These are phyloP conservation scores for Chroicocephalus ridibundus DNA, from an alignment of 2,113 vertebrate genomes.

Conservation along the genomic window DNA sequence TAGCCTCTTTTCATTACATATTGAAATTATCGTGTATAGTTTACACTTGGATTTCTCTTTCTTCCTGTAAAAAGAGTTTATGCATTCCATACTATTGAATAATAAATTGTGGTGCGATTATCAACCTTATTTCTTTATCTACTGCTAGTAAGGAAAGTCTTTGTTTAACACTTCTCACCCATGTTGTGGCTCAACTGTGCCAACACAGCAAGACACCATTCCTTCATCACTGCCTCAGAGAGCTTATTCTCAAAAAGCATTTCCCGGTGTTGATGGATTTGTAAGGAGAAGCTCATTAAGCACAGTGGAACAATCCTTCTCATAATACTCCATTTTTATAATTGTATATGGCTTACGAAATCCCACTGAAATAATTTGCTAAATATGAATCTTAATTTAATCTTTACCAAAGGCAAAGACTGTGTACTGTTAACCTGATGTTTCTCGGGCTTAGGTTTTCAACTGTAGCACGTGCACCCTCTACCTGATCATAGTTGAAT, in stretches of 20 bases:
- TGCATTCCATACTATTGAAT: neutral
- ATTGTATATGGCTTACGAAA: neutral
- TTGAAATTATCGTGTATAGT: neutral
- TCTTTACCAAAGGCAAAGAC: neutral
- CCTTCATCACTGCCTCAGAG: neutral
- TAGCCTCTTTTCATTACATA: neutral
- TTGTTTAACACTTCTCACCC: neutral
- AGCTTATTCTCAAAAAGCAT: neutral
- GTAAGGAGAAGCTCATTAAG: neutral
- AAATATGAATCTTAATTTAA: neutral
- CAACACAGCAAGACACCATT: neutral
- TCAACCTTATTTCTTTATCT: neutral
- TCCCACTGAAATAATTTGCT: neutral
- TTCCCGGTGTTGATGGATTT: neutral
- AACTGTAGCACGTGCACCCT: neutral
- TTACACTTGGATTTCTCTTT: neutral
- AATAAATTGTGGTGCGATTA: neutral
- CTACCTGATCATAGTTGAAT: neutral
- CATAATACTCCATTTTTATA: neutral
- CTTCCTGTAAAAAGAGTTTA: neutral
- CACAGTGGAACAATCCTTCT: neutral
- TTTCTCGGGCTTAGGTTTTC: neutral
- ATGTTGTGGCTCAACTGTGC: neutral
- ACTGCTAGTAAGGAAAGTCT: neutral
- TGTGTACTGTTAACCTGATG: neutral